Conservation (phyloP, 2,888 invertebrate genomes). For the Timandra comae region DNA sequence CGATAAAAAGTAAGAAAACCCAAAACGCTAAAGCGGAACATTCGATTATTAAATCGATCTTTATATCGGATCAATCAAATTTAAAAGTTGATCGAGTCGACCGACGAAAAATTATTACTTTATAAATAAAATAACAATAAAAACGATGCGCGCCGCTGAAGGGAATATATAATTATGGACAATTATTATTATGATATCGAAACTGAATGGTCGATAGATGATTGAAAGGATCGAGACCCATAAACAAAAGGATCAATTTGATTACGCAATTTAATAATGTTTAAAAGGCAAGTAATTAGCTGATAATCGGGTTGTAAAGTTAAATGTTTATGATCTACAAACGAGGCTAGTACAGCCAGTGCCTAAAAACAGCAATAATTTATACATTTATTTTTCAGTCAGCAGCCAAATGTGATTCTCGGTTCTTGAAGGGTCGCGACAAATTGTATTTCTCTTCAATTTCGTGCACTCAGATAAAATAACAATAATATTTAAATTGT, state of each 20-base stretch:
- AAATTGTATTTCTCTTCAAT: conserved; percentile 74
- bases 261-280: conserved; percentile 69
- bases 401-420: conserved; percentile 51
- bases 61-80: conserved; percentile 76
- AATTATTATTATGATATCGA: conserved; percentile 76
- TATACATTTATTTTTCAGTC: conserved; percentile 36
- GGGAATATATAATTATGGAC: conserved; percentile 77
- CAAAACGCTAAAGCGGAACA: conserved; percentile 58
- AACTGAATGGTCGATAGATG: conserved; percentile 74
- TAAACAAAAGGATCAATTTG: conserved; percentile 74
- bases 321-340: conserved; percentile 25
- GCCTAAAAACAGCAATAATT: conserved; percentile 27
- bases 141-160: conserved; percentile 69
- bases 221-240: conserved; percentile 74
- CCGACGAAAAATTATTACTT: conserved; percentile 73
- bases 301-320: conserved; percentile 40
- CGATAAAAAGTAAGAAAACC: conserved; percentile 59
- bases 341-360: conserved; percentile 11
- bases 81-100: conserved; percentile 71
- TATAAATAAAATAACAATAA: conserved; percentile 78
- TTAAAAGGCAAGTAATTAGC: conserved; percentile 58
- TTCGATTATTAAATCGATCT: conserved; percentile 72
- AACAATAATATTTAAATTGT: conserved; percentile 74
- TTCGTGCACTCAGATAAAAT: conserved; percentile 69
- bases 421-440: conserved; percentile 46